A percentile compares a stretch with the other conserved stretches of the same genome.
phyloP scores from a whole-genome alignment of 2,113 vertebrate species.

The Lophochroa leadbeateri region DNA sequence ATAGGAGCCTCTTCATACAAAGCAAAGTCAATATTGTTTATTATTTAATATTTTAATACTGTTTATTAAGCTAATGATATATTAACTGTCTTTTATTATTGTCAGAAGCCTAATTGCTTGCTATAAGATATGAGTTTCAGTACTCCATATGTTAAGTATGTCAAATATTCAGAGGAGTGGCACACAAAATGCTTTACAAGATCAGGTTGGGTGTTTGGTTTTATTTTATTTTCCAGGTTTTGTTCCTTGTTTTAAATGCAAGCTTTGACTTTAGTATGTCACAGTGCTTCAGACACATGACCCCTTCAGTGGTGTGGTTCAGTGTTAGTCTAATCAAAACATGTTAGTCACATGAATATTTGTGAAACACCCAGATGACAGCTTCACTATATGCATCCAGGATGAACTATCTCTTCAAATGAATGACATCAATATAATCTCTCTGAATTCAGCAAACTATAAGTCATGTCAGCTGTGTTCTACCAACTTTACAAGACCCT shows the following conservation, averaged over 20 bases:
- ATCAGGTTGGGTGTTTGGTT: neutral
- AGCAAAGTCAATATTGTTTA: neutral
- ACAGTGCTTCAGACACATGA: slow-evolving; percentile 19
- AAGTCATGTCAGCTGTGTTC: slow-evolving; percentile 72
- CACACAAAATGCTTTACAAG: neutral
- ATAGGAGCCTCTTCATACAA: neutral
- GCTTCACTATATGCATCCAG: slow-evolving; percentile 66
- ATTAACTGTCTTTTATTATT: neutral
- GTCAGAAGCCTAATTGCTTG: slow-evolving; percentile 11
- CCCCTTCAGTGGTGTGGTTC: slow-evolving; percentile 24
- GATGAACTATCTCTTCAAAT: slow-evolving; percentile 72
- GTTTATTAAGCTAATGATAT: neutral
- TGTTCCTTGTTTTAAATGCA: neutral
- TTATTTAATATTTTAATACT: neutral
- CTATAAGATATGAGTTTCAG: neutral
- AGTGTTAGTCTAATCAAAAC: slow-evolving; percentile 65
- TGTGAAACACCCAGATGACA: slow-evolving; percentile 62
- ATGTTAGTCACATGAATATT: slow-evolving; percentile 66
- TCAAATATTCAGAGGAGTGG: neutral
- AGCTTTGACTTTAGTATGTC: neutral
- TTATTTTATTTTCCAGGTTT: neutral
- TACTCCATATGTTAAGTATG: neutral
- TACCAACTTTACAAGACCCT: slow-evolving; percentile 74
- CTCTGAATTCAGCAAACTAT: slow-evolving; percentile 73
- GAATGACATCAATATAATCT: slow-evolving; percentile 70